phyloP scores from a whole-genome alignment of 2,113 vertebrate genomes.

The Sander lucioperca region DNA sequence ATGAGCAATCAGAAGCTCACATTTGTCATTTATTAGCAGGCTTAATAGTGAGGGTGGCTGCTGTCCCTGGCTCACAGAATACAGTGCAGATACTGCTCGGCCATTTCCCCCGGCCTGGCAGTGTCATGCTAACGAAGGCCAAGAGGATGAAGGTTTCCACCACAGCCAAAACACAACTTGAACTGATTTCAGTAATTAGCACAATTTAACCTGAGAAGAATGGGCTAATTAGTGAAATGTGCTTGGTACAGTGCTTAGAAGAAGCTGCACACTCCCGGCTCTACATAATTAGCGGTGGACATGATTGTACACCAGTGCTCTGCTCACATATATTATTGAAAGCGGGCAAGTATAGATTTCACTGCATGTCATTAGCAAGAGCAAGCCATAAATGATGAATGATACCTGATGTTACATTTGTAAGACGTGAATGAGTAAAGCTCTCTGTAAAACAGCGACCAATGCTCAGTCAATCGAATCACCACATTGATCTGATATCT shows the following conservation, averaged over 20 bases:
- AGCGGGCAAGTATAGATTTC: constrained; percentile 20
- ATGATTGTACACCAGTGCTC: constrained; percentile 2
- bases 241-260: neutral
- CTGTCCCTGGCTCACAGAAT: neutral
- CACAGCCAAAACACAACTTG: neutral
- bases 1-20: neutral
- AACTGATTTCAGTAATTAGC: constrained; percentile 16
- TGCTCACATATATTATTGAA: constrained; percentile 51
- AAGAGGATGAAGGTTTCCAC: neutral
- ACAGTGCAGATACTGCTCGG: neutral
- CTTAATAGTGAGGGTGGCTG: constrained; percentile 8
- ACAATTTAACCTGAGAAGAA: constrained; percentile 3
- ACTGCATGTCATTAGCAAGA: constrained; percentile 31
- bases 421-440: constrained; percentile 28
- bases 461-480: constrained; percentile 31
- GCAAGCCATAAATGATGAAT: constrained; percentile 55
- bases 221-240: constrained; percentile 31
- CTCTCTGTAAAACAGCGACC: constrained; percentile 27
- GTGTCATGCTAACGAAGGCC: neutral
- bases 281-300: neutral
- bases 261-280: neutral
- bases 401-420: constrained; percentile 35
- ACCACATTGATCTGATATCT: constrained; percentile 1
- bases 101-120: neutral
- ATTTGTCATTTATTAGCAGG: constrained; percentile 29